Evolutionary conservation across 2,113 vertebrate species (phyloP).

Genomic region (Cheirogaleus medius): DNA sequence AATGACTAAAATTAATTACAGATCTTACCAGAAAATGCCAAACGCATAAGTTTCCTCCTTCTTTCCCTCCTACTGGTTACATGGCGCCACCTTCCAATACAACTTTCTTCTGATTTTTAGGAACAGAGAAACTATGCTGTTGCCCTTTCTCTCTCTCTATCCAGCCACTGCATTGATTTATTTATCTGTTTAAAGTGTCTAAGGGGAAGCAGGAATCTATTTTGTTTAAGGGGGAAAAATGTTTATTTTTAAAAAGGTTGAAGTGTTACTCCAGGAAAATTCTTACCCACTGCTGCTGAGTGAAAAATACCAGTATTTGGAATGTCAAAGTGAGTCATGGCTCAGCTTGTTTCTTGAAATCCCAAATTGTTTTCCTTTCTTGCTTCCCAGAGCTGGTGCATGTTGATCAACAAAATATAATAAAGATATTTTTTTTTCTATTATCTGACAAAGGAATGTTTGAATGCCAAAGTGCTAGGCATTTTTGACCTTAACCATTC

Average conservation of each 20-base stretch:
- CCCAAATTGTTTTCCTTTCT: slow-evolving; percentile 54
- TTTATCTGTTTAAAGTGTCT: slow-evolving; percentile 40
- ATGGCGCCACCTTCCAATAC: background rate
- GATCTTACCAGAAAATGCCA: background rate
- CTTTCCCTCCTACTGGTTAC: background rate
- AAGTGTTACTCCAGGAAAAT: slow-evolving; percentile 19
- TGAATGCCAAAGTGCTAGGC: slow-evolving; percentile 6
- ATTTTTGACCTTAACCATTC: slow-evolving; percentile 58
- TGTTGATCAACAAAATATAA: slow-evolving; percentile 49
- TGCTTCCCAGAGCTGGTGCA: background rate
- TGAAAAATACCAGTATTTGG: slow-evolving; percentile 48
- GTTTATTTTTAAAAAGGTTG: slow-evolving; percentile 46
- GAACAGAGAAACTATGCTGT: background rate
- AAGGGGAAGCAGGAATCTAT: slow-evolving; percentile 12
- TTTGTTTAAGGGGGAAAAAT: slow-evolving; percentile 30
- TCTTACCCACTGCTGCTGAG: background rate
- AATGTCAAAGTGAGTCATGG: slow-evolving; percentile 32
- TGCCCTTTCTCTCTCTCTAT: background rate
- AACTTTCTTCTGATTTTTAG: background rate
- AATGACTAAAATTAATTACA: background rate
- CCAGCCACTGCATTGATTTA: background rate
- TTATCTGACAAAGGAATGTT: background rate
- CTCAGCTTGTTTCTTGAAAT: slow-evolving; percentile 40
- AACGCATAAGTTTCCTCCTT: background rate
- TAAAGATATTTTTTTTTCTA: slow-evolving; percentile 35